Conservation (phyloP, 2,888 invertebrate genomes). For the Lamproptera curius region DNA sequence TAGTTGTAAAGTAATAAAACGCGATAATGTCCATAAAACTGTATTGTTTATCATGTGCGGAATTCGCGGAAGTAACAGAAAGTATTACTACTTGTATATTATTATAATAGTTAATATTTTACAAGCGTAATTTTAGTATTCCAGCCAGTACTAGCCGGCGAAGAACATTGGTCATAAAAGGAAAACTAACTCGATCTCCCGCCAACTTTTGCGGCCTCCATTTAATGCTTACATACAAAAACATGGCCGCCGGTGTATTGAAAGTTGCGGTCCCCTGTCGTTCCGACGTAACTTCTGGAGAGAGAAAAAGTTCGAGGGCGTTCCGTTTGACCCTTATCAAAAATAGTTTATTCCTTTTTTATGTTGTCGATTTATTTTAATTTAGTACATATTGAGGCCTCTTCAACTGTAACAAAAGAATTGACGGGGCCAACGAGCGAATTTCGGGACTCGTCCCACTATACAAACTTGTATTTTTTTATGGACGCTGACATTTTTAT, state of each 20-base stretch:
- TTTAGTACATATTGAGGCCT: constrained; percentile 14
- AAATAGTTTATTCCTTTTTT: constrained; percentile 23
- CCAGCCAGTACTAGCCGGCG: too few relatives aligned
- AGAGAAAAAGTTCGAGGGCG: constrained; percentile 30
- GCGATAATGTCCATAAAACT: too few relatives aligned
- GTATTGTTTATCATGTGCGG: too few relatives aligned
- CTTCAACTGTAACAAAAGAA: constrained; percentile 12
- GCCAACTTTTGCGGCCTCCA: constrained; percentile 37
- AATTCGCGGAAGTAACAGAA: too few relatives aligned
- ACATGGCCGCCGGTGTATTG: constrained; percentile 32
- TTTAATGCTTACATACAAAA: constrained; percentile 38
- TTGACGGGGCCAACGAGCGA: not conserved
- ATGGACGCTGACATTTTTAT: too few relatives aligned
- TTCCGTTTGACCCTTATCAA: constrained; percentile 48
- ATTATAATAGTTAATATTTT: too few relatives aligned
- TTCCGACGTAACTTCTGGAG: constrained; percentile 9
- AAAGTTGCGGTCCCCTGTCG: constrained; percentile 27
- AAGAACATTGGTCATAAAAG: constrained; percentile 33
- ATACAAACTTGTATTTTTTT: too few relatives aligned
- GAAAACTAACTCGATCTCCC: constrained; percentile 30
- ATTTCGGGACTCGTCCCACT: not conserved
- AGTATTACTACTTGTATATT: too few relatives aligned
- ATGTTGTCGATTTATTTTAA: constrained; percentile 20
- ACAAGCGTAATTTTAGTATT: too few relatives aligned
- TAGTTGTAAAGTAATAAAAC: too few relatives aligned